These are phyloP conservation scores for Petrosia ficiformis DNA, from an alignment of 37 sponge, comb jelly and placozoan genomes.

Conservation along the genomic window DNA sequence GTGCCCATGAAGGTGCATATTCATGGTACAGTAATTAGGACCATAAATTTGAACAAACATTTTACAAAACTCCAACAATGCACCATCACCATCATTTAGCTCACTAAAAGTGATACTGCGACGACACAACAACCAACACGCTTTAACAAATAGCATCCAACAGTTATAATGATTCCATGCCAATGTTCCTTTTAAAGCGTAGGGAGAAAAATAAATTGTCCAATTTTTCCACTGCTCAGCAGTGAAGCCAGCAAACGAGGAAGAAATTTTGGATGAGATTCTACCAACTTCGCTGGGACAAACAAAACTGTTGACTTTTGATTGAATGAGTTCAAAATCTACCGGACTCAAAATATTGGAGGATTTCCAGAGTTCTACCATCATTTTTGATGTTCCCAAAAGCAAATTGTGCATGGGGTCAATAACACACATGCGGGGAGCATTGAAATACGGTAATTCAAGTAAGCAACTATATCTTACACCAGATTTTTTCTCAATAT, in stretches of 20 bases:
- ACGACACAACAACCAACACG: slow-evolving; percentile 24
- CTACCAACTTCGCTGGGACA: slow-evolving; percentile 26
- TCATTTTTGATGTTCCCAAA: slow-evolving; percentile 8
- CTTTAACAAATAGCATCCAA: slow-evolving; percentile 23
- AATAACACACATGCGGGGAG: slow-evolving; percentile 15
- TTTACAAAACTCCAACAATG: slow-evolving; percentile 7
- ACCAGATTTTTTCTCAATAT: slow-evolving; percentile 19
- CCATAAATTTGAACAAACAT: slow-evolving; percentile 11
- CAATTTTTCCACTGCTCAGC: slow-evolving; percentile 58
- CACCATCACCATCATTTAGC: slow-evolving; percentile 5
- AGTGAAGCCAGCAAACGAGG: slow-evolving; percentile 43
- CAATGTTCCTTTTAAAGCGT: slow-evolving; percentile 10
- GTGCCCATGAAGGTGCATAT: slow-evolving; percentile 25
- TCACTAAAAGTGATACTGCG: neutral
- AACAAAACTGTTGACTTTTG: slow-evolving; percentile 13
- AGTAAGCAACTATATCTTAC: slow-evolving; percentile 8
- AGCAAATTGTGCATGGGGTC: slow-evolving; percentile 42
- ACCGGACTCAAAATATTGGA: neutral
- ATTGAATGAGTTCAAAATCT: slow-evolving; percentile 1
- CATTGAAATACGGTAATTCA: slow-evolving; percentile 25
- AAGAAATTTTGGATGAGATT: slow-evolving; percentile 29
- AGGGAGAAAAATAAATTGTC: slow-evolving; percentile 21
- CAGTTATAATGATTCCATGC: slow-evolving; percentile 21
- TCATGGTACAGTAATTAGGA: neutral
- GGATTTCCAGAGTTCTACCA: slow-evolving; percentile 10